These are phyloP conservation scores for Nemotelus pantherinus DNA, from an alignment of 2,888 invertebrate genomes.

Conservation along the genomic window DNA sequence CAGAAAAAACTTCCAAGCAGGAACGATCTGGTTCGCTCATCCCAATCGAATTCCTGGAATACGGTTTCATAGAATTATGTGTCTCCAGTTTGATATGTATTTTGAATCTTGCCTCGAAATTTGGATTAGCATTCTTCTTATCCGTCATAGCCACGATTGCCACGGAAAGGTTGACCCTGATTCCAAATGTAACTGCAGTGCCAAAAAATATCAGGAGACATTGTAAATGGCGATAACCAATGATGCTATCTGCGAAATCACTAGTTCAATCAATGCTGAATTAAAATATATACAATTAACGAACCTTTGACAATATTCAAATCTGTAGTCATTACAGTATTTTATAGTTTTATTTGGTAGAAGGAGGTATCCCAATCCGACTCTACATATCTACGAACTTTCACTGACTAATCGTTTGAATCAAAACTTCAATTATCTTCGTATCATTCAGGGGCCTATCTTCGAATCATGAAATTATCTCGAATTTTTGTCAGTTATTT, in stretches of 20 bases:
- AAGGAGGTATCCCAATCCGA: too few species aligned
- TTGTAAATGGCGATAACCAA: slow-evolving; percentile 71
- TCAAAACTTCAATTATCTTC: too few species aligned
- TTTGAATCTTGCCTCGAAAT: slow-evolving; percentile 62
- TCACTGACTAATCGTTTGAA: too few species aligned
- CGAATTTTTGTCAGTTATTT: too few species aligned
- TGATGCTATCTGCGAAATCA: not conserved
- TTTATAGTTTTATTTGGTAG: too few species aligned
- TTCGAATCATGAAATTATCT: too few species aligned
- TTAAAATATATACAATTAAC: too few species aligned
- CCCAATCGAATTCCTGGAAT: slow-evolving; percentile 71
- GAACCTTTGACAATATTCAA: too few species aligned
- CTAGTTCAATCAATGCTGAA: not conserved
- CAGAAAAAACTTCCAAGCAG: slow-evolving; percentile 75
- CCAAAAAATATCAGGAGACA: slow-evolving; percentile 68
- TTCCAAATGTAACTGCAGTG: slow-evolving; percentile 69
- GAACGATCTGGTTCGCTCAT: slow-evolving; percentile 67
- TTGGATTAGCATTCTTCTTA: slow-evolving; percentile 59
- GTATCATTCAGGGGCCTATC: too few species aligned
- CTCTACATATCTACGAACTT: too few species aligned
- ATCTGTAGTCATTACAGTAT: too few species aligned
- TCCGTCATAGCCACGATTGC: slow-evolving; percentile 75
- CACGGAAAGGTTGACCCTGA: slow-evolving; percentile 73
- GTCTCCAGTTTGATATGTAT: not conserved
- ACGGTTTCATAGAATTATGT: not conserved